Base-by-base conservation (phyloP, 1,140 invertebrate genomes). In the Dysdera silvatica region DNA sequence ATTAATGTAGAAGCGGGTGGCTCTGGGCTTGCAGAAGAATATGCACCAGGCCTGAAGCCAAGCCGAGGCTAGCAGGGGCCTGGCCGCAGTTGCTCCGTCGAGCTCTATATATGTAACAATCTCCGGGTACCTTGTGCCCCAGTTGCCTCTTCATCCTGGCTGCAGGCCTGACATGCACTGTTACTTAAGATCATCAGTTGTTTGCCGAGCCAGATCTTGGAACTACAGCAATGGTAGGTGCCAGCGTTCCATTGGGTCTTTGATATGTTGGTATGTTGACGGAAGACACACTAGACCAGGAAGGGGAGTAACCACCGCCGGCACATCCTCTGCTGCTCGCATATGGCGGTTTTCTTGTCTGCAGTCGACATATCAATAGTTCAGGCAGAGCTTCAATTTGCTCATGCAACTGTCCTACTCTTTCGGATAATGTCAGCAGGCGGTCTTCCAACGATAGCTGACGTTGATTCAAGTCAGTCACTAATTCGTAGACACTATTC, bases 401-500 rank as follows among this genome's bases (percentile, higher is more conserved):
- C 26, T 70, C 69, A 24, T 65, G 55, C 26, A 71, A 61, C 26
- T 48, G 47, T 7, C 48, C 20, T 4, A 71, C 16, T 28, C 55
- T 43, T 71, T 93, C 90, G 78, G 94, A 91, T 72, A 95, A 80
- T 69, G 84, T 84, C 58, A 84, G 83, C 68, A 94, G 77, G 67
- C 89, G 84, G 74, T 91, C 89, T 75, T 98, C 94, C 67, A 96
- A 80, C 12, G 84, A 82, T 73, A 93, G 87, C 75, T 95, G 91
- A 53, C 91, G 85, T 40, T 85, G 85, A 74, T 89, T 93, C 86
- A 97, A 92, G 71, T 97, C 94, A n/a, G 89, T 90, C 47, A 97
- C 92, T 69, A 96, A 88, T 78, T 96, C 94, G 76, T 96, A 95
- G 55, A 97, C 91, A 14, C 89, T 92, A 73, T 91, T 94, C 81